Conservation (phyloP, 2,113 vertebrate species). For the Panthera uncia region DNA sequence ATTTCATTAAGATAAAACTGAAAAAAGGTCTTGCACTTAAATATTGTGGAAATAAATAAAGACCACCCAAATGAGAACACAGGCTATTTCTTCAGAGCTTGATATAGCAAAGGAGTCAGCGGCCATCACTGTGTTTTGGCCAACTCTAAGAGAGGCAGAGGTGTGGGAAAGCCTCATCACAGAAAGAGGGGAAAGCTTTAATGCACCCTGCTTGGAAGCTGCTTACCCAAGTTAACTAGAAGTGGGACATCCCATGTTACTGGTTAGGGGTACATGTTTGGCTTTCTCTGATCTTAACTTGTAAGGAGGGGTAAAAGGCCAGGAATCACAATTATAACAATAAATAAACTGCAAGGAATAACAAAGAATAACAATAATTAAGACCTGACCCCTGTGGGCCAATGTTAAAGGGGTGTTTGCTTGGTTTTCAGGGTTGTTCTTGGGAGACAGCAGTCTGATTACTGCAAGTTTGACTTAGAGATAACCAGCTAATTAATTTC, state of each 20-base stretch:
- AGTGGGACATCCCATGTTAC: background rate
- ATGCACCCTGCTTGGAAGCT: background rate
- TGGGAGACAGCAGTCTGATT: background rate
- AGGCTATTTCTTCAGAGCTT: background rate
- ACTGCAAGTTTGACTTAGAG: background rate
- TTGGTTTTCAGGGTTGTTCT: background rate
- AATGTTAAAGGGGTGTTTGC: background rate
- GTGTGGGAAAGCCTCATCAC: background rate
- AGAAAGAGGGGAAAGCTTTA: background rate
- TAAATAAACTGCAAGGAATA: background rate
- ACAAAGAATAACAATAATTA: background rate
- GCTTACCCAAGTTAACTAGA: too few relatives aligned
- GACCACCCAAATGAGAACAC: background rate
- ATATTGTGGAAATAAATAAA: background rate
- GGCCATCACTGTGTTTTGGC: background rate
- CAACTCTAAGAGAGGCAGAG: background rate
- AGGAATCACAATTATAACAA: too few relatives aligned
- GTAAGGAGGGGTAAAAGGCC: background rate
- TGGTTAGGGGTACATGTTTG: background rate
- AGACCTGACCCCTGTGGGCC: background rate
- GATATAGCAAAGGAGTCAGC: background rate
- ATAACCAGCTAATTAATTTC: background rate
- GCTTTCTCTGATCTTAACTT: background rate
- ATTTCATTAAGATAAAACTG: background rate
- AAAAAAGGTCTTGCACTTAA: background rate